Conservation (phyloP, 2,888 invertebrate species). For the Aspidapion aeneum region DNA sequence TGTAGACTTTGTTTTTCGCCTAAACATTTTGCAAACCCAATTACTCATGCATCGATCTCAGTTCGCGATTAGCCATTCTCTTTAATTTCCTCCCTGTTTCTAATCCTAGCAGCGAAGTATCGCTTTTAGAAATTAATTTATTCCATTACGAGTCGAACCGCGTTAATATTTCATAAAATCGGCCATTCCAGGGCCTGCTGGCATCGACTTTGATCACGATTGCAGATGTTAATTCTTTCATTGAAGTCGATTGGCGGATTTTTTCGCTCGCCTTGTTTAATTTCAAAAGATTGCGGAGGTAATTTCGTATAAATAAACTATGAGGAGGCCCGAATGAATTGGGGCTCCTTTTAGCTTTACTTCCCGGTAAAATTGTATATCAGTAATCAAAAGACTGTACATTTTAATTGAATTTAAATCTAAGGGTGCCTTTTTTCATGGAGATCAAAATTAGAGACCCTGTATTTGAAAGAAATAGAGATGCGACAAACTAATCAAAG, state of each 20-base stretch:
- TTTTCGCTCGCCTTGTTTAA: constrained; percentile 22
- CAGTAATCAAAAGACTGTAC: neutral
- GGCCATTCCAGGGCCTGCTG: neutral
- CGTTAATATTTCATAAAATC: constrained; percentile 53
- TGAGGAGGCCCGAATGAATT: constrained; percentile 1
- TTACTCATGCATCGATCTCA: constrained; percentile 32
- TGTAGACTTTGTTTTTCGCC: neutral
- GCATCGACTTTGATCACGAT: constrained; percentile 27
- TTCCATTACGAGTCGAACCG: constrained; percentile 53
- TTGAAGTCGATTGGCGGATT: constrained; percentile 18
- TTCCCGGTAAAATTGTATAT: neutral
- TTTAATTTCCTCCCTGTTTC: constrained; percentile 49
- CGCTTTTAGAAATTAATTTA: constrained; percentile 54
- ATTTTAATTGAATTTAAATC: neutral
- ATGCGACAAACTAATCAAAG: no score
- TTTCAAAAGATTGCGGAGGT: constrained; percentile 21
- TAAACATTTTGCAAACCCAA: constrained; percentile 33
- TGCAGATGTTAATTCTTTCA: constrained; percentile 28
- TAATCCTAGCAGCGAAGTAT: constrained; percentile 48
- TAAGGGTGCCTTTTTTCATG: neutral
- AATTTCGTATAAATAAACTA: constrained; percentile 21
- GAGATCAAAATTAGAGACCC: no score
- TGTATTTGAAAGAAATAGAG: no score
- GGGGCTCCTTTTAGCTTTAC: neutral
- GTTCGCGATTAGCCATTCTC: constrained; percentile 49